Evolutionary conservation across 2,797 vertebrate species (phyloP).

Genomic region (Pelodytes ibericus): DNA sequence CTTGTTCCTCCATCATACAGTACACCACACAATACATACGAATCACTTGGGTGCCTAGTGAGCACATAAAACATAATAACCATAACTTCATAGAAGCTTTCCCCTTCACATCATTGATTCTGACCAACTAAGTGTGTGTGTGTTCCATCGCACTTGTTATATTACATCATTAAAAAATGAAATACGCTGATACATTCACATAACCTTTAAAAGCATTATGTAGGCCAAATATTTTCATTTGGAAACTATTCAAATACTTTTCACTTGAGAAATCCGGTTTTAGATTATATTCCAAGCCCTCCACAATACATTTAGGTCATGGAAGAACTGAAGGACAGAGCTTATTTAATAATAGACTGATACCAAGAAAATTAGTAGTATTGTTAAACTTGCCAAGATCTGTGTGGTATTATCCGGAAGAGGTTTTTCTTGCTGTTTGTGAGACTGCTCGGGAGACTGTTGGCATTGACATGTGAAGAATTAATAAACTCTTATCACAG

Average conservation of each 20-base stretch:
- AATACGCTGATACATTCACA: too few relatives aligned
- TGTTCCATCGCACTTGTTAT: too few relatives aligned
- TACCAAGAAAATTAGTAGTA: slow-evolving; percentile 4
- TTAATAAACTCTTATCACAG: slow-evolving; percentile 49
- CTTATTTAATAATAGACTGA: background rate
- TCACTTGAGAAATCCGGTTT: background rate
- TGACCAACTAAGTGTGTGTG: too few relatives aligned
- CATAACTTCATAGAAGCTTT: too few relatives aligned
- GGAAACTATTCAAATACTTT: background rate
- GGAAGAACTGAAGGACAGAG: background rate
- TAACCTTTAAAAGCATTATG: background rate
- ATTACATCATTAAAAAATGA: too few relatives aligned
- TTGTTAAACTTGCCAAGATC: slow-evolving; percentile 22
- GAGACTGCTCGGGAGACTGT: slow-evolving; percentile 38
- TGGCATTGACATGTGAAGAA: slow-evolving; percentile 39
- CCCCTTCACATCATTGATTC: too few relatives aligned
- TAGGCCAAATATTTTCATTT: background rate
- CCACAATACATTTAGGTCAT: background rate
- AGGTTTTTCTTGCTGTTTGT: slow-evolving; percentile 23
- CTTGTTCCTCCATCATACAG: too few relatives aligned
- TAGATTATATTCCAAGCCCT: background rate
- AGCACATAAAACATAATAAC: too few relatives aligned
- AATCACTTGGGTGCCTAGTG: too few relatives aligned
- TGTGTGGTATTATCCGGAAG: slow-evolving; percentile 6
- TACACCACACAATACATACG: too few relatives aligned